A percentile compares a stretch with the other conserved stretches of the same genome.
These are phyloP conservation scores for Nomada fabriciana DNA, from an alignment of 2,888 invertebrate genomes.

Conservation along the genomic window DNA sequence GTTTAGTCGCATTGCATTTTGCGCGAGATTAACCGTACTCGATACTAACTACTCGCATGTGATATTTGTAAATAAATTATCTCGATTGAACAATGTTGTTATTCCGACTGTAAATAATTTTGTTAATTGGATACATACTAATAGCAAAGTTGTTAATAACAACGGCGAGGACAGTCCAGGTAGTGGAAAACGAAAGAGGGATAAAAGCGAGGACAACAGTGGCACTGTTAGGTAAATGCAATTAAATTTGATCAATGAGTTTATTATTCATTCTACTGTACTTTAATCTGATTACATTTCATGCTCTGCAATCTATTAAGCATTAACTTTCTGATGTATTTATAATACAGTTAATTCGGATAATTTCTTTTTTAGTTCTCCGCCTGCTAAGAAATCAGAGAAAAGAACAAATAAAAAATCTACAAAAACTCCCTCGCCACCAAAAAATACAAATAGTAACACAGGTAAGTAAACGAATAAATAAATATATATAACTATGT, in stretches of 20 bases:
- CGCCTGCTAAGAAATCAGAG: constrained; percentile 64
- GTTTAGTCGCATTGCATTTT: constrained; percentile 58
- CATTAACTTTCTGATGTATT: background rate
- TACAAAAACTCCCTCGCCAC: constrained; percentile 34
- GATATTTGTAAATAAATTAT: constrained; percentile 27
- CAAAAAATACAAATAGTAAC: constrained; percentile 48
- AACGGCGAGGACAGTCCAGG: constrained; percentile 42
- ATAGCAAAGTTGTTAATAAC: constrained; percentile 62
- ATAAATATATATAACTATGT: background rate
- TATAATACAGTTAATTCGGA: background rate
- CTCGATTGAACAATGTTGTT: background rate
- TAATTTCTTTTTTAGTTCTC: constrained; percentile 46
- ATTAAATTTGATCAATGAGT: background rate
- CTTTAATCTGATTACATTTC: background rate
- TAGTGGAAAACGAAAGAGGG: constrained; percentile 74
- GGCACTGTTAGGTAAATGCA: constrained; percentile 64
- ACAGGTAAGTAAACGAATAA: constrained; percentile 12
- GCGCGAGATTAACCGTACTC: constrained; percentile 29
- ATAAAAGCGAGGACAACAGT: constrained; percentile 53
- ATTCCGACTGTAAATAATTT: constrained; percentile 45
- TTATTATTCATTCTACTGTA: background rate
- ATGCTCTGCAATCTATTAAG: background rate
- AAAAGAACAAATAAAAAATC: constrained; percentile 34
- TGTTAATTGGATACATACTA: constrained; percentile 71
- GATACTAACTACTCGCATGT: constrained; percentile 36